phyloP scores from a whole-genome alignment of 2,888 invertebrate species.

The Spicauda simplicius region DNA sequence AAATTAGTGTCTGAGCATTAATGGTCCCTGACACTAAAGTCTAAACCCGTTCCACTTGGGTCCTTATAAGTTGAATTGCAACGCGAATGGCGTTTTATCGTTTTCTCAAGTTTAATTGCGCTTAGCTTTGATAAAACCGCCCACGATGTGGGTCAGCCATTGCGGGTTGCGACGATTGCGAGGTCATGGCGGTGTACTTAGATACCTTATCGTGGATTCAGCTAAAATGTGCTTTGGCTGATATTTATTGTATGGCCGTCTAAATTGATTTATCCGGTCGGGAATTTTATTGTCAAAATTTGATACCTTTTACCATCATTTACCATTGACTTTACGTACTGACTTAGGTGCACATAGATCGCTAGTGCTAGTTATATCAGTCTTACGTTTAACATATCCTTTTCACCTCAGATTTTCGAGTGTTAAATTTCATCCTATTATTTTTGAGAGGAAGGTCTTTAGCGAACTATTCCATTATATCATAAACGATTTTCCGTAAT shows the following conservation, averaged over 20 bases:
- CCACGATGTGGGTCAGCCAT: conserved; percentile 40
- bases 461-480: too few species aligned
- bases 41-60: conserved; percentile 33
- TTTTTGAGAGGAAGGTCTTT: too few species aligned
- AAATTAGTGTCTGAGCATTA: conserved; percentile 10
- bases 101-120: conserved; percentile 43
- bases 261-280: background rate
- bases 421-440: too few species aligned
- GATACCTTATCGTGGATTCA: conserved; percentile 17
- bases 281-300: background rate
- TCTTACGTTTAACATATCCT: too few species aligned
- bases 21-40: conserved; percentile 19
- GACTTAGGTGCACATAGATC: too few species aligned
- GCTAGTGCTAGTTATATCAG: too few species aligned
- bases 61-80: conserved; percentile 44
- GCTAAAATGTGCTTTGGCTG: conserved; percentile 1
- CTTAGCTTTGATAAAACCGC: conserved; percentile 42
- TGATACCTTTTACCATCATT: too few species aligned
- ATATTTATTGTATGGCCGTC: background rate
- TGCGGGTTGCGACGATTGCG: conserved; percentile 20
- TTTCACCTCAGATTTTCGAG: too few species aligned
- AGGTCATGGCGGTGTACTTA: conserved; percentile 21
- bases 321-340: too few species aligned
- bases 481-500: background rate
- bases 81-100: conserved; percentile 41